These are phyloP conservation scores for Coptodon rendalli DNA, from an alignment of 2,113 vertebrate species.

Conservation along the genomic window DNA sequence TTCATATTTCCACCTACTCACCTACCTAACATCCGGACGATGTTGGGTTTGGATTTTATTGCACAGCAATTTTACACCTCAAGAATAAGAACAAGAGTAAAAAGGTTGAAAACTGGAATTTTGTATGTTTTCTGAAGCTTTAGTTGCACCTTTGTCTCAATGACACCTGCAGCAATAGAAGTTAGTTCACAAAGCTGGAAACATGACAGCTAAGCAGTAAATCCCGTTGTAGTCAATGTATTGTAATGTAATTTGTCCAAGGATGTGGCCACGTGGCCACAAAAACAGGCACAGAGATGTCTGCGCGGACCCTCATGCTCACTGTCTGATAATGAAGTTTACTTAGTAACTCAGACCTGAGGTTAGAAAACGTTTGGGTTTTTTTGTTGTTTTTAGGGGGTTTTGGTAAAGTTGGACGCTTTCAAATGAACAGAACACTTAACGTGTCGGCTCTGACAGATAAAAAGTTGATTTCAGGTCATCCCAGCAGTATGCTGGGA, in stretches of 20 bases:
- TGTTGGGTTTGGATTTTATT: neutral
- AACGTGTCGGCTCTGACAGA: neutral
- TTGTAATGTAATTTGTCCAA: neutral
- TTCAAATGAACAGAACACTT: neutral
- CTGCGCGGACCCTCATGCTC: neutral
- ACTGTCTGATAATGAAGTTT: neutral
- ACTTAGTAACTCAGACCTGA: neutral
- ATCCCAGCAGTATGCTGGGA: neutral
- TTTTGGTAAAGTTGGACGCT: neutral
- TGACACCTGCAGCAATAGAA: neutral
- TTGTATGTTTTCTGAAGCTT: neutral
- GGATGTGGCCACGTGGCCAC: neutral
- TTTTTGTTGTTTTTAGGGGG: neutral
- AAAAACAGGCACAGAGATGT: fast-evolving
- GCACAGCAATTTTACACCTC: neutral
- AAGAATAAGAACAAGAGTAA: neutral
- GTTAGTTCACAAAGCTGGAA: neutral
- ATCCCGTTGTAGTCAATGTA: neutral
- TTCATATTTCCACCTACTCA: neutral
- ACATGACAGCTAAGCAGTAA: neutral
- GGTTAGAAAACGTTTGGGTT: neutral
- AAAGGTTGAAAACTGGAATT: neutral
- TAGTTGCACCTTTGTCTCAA: neutral
- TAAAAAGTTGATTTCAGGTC: neutral
- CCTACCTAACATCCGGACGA: neutral